Evolutionary conservation across 92 coral and sea anemone species (phyloP), one percentile per base, ranked within the genome.

Genomic region (Ricordea florida): DNA sequence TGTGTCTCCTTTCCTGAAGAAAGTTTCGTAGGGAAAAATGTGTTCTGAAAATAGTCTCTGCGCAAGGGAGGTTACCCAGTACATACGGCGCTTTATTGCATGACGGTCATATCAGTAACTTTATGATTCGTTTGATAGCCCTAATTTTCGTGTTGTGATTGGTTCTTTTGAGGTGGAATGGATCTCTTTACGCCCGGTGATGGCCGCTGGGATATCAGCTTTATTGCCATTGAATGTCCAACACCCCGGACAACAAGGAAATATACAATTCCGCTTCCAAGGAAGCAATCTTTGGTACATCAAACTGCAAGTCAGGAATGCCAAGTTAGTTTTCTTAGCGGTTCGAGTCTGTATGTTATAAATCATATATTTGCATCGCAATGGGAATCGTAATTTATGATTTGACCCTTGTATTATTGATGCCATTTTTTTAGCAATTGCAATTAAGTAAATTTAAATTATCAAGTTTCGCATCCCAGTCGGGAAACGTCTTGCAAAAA

Each of bases 251-350:
- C n/a, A n/a, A n/a, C n/a, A n/a, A n/a, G n/a, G n/a, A n/a, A n/a
- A n/a, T n/a, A n/a, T n/a, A n/a, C n/a, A n/a, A n/a, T n/a, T n/a
- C n/a, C n/a, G n/a, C n/a, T 34, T 78, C 11, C 30, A 81, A 55
- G 96, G 96, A 20, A 52, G 26, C 36, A 73, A 90, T n/a, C 85
- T 82, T 0, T 90, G 89, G 89, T 90, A 86, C 71, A 90, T 87
- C 57, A 90, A 90, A 37, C 65, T 90, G 36, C 96, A 90, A 40
- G 81, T 80, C 33, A 86, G 96, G 35, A 90, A 90, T 45, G 66
- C 96, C 65, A 87, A 67, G 92, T 90, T 40, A 82, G 92, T 34
- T n/a, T 4, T 27, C 8, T 50, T n/a, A n/a, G n/a, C n/a, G n/a
- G 16, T 30, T 28, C 17, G n/a, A n/a, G n/a, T 4, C 9, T 5